phyloP scores from a whole-genome alignment of 37 sponge, comb jelly and placozoan species.

The Bolinopsis microptera region DNA sequence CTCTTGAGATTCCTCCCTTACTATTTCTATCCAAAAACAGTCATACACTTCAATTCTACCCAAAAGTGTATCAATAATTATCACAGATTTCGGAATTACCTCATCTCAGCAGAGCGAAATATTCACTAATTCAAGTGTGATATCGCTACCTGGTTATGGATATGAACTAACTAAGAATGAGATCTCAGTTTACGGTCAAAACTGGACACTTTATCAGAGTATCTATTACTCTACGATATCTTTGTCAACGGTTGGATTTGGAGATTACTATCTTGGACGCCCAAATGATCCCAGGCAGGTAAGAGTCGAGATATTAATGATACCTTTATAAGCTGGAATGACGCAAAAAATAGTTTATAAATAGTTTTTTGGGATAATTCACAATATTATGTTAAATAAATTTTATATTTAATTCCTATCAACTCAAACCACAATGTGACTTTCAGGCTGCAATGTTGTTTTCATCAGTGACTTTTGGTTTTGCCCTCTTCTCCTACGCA shows the following conservation, averaged over 20 bases:
- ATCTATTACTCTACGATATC: background rate
- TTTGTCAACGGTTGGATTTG: conserved; percentile 16
- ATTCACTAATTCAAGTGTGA: background rate
- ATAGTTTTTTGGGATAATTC: too few species aligned
- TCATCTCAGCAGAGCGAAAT: background rate
- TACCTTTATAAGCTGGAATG: too few species aligned
- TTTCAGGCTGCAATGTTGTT: background rate
- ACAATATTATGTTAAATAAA: too few species aligned
- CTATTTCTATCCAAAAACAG: too few species aligned
- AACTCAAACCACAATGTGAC: background rate
- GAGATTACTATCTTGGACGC: background rate
- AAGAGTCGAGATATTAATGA: too few species aligned
- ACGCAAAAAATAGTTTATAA: too few species aligned
- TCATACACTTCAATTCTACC: too few species aligned
- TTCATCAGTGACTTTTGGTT: background rate
- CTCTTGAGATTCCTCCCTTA: too few species aligned
- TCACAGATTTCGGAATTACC: conserved; percentile 36
- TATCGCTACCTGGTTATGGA: background rate
- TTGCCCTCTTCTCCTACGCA: conserved; percentile 37
- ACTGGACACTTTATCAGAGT: background rate
- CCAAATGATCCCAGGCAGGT: conserved; percentile 32
- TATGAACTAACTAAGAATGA: background rate
- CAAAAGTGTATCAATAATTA: too few species aligned
- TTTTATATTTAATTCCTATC: too few species aligned
- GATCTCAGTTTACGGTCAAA: background rate